Evolutionary conservation across 2,888 invertebrate species (phyloP), one percentile per base, ranked within the genome.

Genomic region (Eremobia ochroleuca): DNA sequence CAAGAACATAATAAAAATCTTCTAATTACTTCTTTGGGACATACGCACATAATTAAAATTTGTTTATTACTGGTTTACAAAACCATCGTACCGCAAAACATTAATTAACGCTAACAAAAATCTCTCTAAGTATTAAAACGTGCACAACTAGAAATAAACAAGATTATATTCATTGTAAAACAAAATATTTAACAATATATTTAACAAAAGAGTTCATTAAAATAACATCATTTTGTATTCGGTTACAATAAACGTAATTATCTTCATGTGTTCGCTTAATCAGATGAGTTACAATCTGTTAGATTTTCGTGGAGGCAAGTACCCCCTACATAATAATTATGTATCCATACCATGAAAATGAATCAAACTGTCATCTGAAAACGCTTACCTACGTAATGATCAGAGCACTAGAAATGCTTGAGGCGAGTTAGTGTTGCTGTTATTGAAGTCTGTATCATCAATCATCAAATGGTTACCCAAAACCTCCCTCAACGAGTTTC

Each of bases 61-160:
- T 69, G 11, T 25, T 77, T 13, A 65, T 69, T 40, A 73, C 59
- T 46, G 52, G 9, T 34, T 28, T 8, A 18, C n/a, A n/a, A n/a
- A 71, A 11, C 3, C 31, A 61, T 67, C 40, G 13, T 25, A 72
- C 25, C 28, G 40, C 25, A 55, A 59, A 52, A 64, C 58, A 67
- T 52, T 59, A 67, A 75, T 70, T 58, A 40, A 34, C 3, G 46
- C 59, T 61, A 58, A 62, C 40, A 31, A 77, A 77, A 76, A 74
- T 67, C 64, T 72, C 28, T 73, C 37, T 71, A 34, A 79, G 25
- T 40, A 59, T 21, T 34, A 34, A 59, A 61, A 34, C 31, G 18
- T 37, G 25, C 21, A 28, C 40, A 31, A 77, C 72, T 37, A n/a
- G 4, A 70, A 62, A 67, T 49, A 31, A 73, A 21, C 28, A 31